Evolutionary conservation across 1,140 invertebrate species (phyloP), one percentile per base, ranked within the genome.

Genomic region (Brevipalpus yothersi): DNA sequence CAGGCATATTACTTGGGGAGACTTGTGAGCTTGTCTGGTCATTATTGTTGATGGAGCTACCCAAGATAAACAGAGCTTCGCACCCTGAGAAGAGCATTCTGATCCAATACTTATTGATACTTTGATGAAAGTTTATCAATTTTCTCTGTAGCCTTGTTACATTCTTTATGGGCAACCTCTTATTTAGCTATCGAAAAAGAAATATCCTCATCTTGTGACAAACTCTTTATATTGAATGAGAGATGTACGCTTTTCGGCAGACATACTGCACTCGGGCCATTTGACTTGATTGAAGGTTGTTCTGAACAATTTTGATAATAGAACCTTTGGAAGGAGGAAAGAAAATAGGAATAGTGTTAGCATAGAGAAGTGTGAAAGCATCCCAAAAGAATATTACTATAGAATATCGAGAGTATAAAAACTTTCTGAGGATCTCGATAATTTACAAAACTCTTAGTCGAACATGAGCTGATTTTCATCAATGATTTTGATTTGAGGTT

Each of bases 391-490:
- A 5, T n/a, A n/a, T 57, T 31, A 39, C 13, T 10, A 15, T 21
- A 59, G 12, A 10, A 60, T 31, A 11, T 41, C 39, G 13, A 41
- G 51, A 47, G 41, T 8, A 19, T 1, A 21, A 21, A 45, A 21
- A 68, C 67, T 65, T 66, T 72, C 70, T 21, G 69, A 63, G 40
- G 64, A 65, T 58, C 87, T 88, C 65, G 85, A 86, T 12, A 94
- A 72, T 67, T 80, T 80, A 67, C 88, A 93, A 74, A 96, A 99
- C 71, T 95, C 86, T 71, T 89, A 89, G 71, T 99, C 94, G 57
- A 97, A 77, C 31, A 94, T 73, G 19, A 96, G 75, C 64, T 95
- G 87, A 12, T 73, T 74, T 8, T 86, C 73, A 62, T 80, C 72
- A 68, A 81, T 83, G 13, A 80, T 81, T 42, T 79, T 76, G 5